Conservation (phyloP, 2,888 invertebrate genomes). For the Stenotaenia linearis region DNA sequence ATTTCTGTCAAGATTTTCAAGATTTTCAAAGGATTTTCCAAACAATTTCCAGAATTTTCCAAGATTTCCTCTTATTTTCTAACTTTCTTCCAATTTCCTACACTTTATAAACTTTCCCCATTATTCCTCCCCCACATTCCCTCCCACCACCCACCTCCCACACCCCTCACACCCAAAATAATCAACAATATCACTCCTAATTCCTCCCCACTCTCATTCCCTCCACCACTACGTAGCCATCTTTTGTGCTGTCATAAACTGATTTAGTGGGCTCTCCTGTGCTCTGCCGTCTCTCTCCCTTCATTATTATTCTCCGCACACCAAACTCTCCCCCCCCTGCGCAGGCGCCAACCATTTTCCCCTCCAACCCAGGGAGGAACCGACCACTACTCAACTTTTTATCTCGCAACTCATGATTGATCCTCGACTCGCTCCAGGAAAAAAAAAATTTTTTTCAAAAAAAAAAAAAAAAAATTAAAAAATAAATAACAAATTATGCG, state of each 20-base stretch:
- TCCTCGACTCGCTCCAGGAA: too few species aligned
- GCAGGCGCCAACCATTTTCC: not conserved
- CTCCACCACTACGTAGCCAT: not conserved
- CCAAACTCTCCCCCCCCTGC: not conserved
- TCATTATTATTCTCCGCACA: not conserved
- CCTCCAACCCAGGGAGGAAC: not conserved
- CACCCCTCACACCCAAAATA: too few species aligned
- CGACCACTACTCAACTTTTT: not conserved
- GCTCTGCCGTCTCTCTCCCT: not conserved
- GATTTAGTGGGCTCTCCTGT: not conserved
- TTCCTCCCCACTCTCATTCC: too few species aligned
- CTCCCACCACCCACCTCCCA: too few species aligned
- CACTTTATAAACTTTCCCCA: too few species aligned
- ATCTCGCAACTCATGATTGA: not conserved
- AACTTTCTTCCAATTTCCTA: too few species aligned
- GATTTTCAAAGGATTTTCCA: too few species aligned
- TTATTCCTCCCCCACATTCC: too few species aligned
- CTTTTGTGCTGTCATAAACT: slow-evolving; percentile 19
- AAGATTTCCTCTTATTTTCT: too few species aligned
- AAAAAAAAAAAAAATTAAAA: not conserved
- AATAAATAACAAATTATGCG: not conserved
- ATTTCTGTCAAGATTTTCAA: too few species aligned
- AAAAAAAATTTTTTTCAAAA: not conserved
- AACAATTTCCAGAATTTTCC: too few species aligned
- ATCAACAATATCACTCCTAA: too few species aligned